A percentile compares a stretch with the other conserved stretches of the same genome.
Evolutionary conservation across 2,888 invertebrate genomes (phyloP).

Genomic region (Clunio marinus): DNA sequence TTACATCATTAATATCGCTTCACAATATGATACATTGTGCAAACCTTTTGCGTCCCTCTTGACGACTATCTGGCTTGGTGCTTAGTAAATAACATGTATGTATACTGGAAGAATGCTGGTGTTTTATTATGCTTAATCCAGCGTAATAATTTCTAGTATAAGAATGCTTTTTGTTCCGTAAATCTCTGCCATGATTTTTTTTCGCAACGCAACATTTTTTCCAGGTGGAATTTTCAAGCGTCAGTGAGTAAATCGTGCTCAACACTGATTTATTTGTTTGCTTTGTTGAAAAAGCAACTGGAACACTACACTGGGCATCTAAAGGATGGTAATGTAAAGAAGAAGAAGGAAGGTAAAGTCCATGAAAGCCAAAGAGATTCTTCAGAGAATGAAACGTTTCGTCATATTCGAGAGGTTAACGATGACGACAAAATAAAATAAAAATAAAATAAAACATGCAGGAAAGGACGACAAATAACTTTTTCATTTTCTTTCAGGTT

Average conservation of each 20-base stretch:
- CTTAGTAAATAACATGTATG: conserved; percentile 19
- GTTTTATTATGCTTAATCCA: conserved; percentile 31
- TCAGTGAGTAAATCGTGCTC: conserved; percentile 32
- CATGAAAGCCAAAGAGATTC: background rate
- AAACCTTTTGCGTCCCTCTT: background rate
- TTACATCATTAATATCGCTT: conserved; percentile 32
- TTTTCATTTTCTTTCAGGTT: background rate
- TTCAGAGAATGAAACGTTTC: background rate
- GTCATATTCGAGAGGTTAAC: background rate
- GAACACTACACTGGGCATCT: too few species aligned
- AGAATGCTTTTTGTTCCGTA: conserved; percentile 10
- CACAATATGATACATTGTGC: background rate
- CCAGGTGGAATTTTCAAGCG: conserved; percentile 34
- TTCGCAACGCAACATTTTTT: background rate
- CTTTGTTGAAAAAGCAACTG: background rate
- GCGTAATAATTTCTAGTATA: conserved; percentile 8
- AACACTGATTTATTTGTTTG: conserved; percentile 36
- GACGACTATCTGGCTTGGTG: background rate
- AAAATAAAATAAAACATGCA: background rate
- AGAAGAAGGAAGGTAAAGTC: background rate
- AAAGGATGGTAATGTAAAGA: background rate
- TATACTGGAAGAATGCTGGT: conserved; percentile 7
- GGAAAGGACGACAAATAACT: conserved; percentile 3
- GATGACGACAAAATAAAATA: too few species aligned
- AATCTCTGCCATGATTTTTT: background rate